Evolutionary conservation across 2,113 vertebrate species (phyloP), one percentile per base, ranked within the genome.

Genomic region (Myotis yumanensis): DNA sequence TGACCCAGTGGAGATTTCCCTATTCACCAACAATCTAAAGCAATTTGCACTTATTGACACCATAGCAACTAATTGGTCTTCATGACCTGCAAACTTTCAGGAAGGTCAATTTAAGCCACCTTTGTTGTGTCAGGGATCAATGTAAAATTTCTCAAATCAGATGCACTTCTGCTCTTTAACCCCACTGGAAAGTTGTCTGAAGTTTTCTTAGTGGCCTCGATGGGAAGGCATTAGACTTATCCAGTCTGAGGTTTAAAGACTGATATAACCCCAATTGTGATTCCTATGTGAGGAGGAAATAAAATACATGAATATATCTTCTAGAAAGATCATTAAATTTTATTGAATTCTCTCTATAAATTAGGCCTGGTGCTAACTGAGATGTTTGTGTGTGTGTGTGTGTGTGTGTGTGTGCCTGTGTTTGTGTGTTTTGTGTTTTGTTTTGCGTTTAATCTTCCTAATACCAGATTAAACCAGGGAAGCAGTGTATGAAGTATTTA

Each of bases 1-100:
- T 97, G 97, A 97, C 96, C 96, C 96, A 89, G 89, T 87, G 90
- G 96, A 96, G 93, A 96, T 94, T 96, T 97, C 94, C 96, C 95
- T 91, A 91, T 96, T 97, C 89, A 75, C 93, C 84, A 51, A 93
- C 93, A 95, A 96, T 93, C 96, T 93, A 81, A 66, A 95, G 93
- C 96, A 95, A 96, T 97, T 96, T 96, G 89, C 93, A 95, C 97
- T 97, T 95, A 96, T 90, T 97, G 96, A 97, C 94, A 90, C 95
- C 91, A 93, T 95, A 87, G 91, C 96, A 97, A 91, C 96, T 97
- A 97, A 97, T 97, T 97, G 96, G 94, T 95, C 95, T 96, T 96
- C 95, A 81, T 20, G 79, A 97, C 96, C 96, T 95, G 93, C 89
- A 97, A 97, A 97, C 92, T 97, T 96, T 69, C 57, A 5, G 52